phyloP scores from a whole-genome alignment of 2,797 vertebrate species.

The Darevskia nairensis region DNA sequence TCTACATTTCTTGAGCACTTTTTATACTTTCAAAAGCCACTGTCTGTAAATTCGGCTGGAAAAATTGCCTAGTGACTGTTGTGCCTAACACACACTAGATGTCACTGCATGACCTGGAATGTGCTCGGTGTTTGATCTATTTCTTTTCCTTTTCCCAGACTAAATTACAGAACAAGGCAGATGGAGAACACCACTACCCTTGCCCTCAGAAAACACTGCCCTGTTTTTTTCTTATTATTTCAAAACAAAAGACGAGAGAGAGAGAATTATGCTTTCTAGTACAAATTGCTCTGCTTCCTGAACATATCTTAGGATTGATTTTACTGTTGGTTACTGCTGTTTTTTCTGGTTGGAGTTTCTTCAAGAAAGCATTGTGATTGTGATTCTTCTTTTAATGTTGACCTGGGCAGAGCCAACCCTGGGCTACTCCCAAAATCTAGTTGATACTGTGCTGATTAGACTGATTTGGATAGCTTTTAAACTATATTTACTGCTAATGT shows the following conservation, averaged over 20 bases:
- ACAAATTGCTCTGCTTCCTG: neutral
- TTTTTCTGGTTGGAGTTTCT: neutral
- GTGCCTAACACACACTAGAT: conserved; percentile 66
- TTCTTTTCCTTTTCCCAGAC: conserved; percentile 7
- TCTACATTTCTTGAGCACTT: neutral
- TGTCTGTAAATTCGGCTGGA: neutral
- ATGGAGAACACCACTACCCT: too few relatives aligned
- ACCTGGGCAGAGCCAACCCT: neutral
- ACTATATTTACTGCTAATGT: neutral
- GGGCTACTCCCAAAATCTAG: neutral
- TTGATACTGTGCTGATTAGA: neutral
- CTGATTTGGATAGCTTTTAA: neutral
- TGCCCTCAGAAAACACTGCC: neutral
- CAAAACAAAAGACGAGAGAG: neutral
- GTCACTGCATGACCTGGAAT: conserved; percentile 70
- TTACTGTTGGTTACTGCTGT: neutral
- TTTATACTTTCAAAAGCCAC: conserved; percentile 11
- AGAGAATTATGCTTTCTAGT: neutral
- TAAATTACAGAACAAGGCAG: conserved; percentile 7
- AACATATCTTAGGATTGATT: neutral
- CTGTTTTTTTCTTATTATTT: neutral
- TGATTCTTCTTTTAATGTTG: neutral
- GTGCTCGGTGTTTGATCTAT: conserved; percentile 39
- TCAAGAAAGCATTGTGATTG: neutral
- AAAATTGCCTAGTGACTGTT: conserved; percentile 13